Evolutionary conservation across 1,140 invertebrate genomes (phyloP).

Genomic region (Sycophila sp.): DNA sequence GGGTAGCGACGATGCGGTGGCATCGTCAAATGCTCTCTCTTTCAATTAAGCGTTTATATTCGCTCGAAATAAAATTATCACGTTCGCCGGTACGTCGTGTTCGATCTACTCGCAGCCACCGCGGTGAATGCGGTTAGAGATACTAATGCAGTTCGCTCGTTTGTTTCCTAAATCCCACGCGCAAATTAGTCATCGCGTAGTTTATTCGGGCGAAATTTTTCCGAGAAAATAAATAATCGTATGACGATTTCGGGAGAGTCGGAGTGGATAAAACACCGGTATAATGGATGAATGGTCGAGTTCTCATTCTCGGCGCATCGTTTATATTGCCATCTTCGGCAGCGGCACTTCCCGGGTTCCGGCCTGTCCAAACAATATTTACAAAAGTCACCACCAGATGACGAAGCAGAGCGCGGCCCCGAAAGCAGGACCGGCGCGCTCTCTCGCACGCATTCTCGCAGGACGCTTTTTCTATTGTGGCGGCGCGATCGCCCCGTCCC

Average conservation of each 20-base stretch:
- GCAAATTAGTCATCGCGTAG: not conserved
- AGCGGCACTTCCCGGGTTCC: slow-evolving; percentile 34
- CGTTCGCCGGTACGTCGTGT: no score
- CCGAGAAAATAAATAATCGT: not conserved
- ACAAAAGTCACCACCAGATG: slow-evolving; percentile 66
- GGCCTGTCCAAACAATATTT: slow-evolving; percentile 51
- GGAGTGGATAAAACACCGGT: not conserved
- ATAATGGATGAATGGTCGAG: not conserved
- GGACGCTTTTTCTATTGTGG: slow-evolving; percentile 58
- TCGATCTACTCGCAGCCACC: no score
- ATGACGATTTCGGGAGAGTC: not conserved
- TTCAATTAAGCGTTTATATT: not conserved
- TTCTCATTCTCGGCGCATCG: slow-evolving; percentile 3
- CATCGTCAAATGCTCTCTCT: not conserved
- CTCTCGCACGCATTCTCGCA: slow-evolving; percentile 50
- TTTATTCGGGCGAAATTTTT: no score
- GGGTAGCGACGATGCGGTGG: not conserved
- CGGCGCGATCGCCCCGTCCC: slow-evolving; percentile 33
- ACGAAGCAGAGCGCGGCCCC: slow-evolving; percentile 45
- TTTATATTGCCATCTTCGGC: slow-evolving; percentile 21
- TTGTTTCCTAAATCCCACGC: no score
- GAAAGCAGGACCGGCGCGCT: slow-evolving; percentile 14
- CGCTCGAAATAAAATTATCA: no score
- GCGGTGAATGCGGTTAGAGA: no score
- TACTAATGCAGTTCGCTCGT: no score